Evolutionary conservation across 2,888 invertebrate genomes (phyloP), one percentile per base, ranked within the genome.

Genomic region (Eudemis profundana): DNA sequence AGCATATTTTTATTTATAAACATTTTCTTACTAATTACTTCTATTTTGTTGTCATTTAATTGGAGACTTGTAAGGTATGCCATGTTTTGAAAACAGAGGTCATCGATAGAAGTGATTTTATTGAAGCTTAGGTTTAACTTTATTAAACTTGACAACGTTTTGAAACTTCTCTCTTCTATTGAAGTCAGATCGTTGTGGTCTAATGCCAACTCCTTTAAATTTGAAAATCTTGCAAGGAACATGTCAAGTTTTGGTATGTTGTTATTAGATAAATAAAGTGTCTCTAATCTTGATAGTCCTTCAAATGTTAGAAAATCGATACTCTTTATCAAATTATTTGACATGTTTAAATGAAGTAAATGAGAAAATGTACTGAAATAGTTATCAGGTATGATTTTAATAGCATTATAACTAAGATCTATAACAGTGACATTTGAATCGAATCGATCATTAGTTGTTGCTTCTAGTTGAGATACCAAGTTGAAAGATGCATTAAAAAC

Each of bases 301-400:
- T 70, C 70, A 60, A 72, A 72, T n/a, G 68, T 69, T 5, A 66
- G 46, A 12, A 68, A 56, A 17, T 53, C 62, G 7, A 72, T 57
- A 47, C 36, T 56, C 7, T 49, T 57, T n/a, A 72, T 68, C 4
- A 44, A 44, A 50, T 72, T 72, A 38, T 72, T 21, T 0, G 71
- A 72, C 19, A 72, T n/a, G 59, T 72, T 61, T 23, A 72, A 67
- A 49, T 68, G 44, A 19, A 68, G 14, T 12, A 72, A 42, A 38
- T 69, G 53, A 15, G 23, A 44, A 33, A 67, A 66, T 7, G 38
- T 29, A 10, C 14, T 23, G 36, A 72, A 72, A 38, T 53, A 66
- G 36, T 68, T 68, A 40, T 68, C 49, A 27, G 70, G 69, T 59
- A 72, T 49, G 8, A 14, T n/a, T 47, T 50, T 47, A 29, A 72